Percentiles rank a stretch among this genome's conserved stretches.
Conservation (phyloP, 2,113 vertebrate species). For the Dasypus novemcinctus region DNA sequence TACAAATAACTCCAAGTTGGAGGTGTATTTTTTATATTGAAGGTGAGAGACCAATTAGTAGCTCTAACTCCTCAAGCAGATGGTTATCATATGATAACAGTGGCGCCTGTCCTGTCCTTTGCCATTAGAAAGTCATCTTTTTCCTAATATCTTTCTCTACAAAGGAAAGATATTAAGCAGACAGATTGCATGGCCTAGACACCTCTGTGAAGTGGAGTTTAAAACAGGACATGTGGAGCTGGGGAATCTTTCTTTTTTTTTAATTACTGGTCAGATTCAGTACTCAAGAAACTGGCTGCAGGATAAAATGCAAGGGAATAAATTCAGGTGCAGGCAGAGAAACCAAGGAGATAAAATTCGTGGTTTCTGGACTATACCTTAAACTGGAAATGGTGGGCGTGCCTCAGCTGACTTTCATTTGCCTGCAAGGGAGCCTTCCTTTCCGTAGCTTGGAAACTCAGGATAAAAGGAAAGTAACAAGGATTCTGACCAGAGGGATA, state of each 20-base stretch:
- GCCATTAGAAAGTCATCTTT: slow-evolving; percentile 68
- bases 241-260: slow-evolving; percentile 40
- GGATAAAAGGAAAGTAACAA: background rate
- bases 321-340: slow-evolving; percentile 10
- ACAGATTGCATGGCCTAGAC: slow-evolving; percentile 48
- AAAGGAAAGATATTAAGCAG: slow-evolving; percentile 57
- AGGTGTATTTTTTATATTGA: slow-evolving; percentile 69
- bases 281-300: slow-evolving; percentile 7
- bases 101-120: slow-evolving; percentile 56
- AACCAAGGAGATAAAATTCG: slow-evolving; percentile 27
- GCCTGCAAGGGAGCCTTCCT: background rate
- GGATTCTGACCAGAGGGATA: background rate
- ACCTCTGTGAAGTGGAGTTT: slow-evolving; percentile 50
- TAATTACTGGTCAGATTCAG: slow-evolving; percentile 45
- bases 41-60: slow-evolving; percentile 76
- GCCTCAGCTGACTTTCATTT: background rate
- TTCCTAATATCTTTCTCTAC: slow-evolving; percentile 61
- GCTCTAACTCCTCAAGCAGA: slow-evolving; percentile 68
- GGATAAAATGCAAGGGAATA: slow-evolving; percentile 37
- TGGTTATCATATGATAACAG: slow-evolving; percentile 65
- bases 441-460: background rate
- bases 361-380: background rate
- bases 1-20: slow-evolving; percentile 60
- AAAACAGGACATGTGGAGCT: slow-evolving; percentile 37
- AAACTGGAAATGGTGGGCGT: background rate